Evolutionary conservation across 2,888 invertebrate species (phyloP), one percentile per base, ranked within the genome.

Genomic region (Papilio protenor): DNA sequence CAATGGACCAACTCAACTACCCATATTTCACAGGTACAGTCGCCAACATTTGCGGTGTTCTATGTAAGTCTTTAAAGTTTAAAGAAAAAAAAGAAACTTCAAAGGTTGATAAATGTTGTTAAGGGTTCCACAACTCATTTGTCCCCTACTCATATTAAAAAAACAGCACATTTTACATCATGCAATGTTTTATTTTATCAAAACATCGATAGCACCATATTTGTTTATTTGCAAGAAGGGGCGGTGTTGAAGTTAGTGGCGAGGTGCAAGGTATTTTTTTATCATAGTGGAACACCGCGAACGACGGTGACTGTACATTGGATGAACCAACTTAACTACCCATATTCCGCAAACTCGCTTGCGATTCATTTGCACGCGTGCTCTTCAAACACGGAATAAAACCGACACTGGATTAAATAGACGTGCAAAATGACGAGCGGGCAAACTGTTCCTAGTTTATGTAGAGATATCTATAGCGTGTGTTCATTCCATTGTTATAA

Each of bases 361-460:
- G 78, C 78, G 69, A 76, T 78, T 78, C 78, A 78, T 78, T 78
- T 78, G 78, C 78, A 59, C 75, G 59, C 73, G 78, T 47, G 73
- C 78, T 59, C 78, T 76, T 73, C 64, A 75, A 49, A 78, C 71
- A 59, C 64, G 55, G 78, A 78, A 76, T 73, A 76, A 76, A 78
- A 76, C 78, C 75, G 69, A 76, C 78, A 76, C 40, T 73, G 59
- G 73, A 49, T 72, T 57, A 78, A 78, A 73, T 66, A 76, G 66
- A 73, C 66, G 73, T 59, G 78, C 76, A 73, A 59, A 73, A 78
- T 76, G 78, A 69, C 70, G 74, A 40, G 71, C 59, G 71, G 71
- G 71, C 70, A n/a, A 57, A 66, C 73, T 49, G 33, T 55, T n/a
- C 11, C 12, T 21, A 55, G 64, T 71, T 70, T 59, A 52, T 61